These are phyloP conservation scores for Takifugu ocellatus DNA, from an alignment of 2,797 vertebrate species.

Conservation along the genomic window DNA sequence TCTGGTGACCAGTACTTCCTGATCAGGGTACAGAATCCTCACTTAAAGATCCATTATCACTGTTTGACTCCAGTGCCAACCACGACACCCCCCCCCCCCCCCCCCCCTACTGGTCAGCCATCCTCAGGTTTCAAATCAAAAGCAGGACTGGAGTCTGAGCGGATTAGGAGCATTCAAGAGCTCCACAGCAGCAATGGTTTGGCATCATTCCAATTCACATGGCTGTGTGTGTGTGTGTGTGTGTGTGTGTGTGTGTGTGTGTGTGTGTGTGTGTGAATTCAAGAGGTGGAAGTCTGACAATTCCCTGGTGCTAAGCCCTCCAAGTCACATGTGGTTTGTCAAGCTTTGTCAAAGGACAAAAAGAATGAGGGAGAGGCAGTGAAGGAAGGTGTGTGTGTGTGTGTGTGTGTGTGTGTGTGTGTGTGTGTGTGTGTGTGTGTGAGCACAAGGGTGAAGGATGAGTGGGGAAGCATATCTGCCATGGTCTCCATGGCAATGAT, in stretches of 20 bases:
- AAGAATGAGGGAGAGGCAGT: slow-evolving; percentile 43
- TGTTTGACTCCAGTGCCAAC: too few species aligned
- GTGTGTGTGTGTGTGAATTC: slow-evolving; percentile 52
- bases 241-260: slow-evolving; percentile 31
- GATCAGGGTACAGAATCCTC: too few species aligned
- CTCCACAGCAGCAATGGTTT: slow-evolving; percentile 29
- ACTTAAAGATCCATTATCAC: too few species aligned
- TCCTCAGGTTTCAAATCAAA: too few species aligned
- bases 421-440: slow-evolving; percentile 23
- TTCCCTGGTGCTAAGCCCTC: slow-evolving; percentile 88
- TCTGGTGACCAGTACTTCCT: too few species aligned
- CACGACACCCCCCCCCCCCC: too few species aligned
- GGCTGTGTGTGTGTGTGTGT: slow-evolving; percentile 80
- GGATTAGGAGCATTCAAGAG: background rate
- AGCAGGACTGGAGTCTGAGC: too few species aligned
- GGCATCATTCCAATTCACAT: slow-evolving; percentile 76
- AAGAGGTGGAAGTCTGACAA: slow-evolving; percentile 60
- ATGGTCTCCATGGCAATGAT: slow-evolving; percentile 92
- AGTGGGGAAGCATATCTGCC: slow-evolving; percentile 80
- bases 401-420: slow-evolving; percentile 16
- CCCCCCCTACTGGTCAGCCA: too few species aligned
- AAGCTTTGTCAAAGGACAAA: slow-evolving; percentile 95
- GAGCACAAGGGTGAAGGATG: slow-evolving; percentile 49
- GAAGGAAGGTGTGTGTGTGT: slow-evolving; percentile 30
- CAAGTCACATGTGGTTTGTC: slow-evolving; percentile 95